phyloP scores from a whole-genome alignment of 2,113 vertebrate species.

The Gobio gobio region DNA sequence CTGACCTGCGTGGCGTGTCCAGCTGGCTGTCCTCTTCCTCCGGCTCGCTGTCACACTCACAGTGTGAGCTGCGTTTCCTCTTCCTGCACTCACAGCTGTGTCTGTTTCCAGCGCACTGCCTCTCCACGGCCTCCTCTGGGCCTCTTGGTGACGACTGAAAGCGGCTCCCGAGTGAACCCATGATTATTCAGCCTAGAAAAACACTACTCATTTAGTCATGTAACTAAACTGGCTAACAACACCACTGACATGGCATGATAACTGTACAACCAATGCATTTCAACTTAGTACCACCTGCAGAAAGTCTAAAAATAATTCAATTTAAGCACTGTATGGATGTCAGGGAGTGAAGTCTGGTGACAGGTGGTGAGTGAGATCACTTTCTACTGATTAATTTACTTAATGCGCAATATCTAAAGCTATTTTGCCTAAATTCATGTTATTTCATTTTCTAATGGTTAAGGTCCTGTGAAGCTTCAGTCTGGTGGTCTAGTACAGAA shows the following conservation, averaged over 20 bases:
- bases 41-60: slow-evolving; percentile 76
- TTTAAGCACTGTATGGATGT: not conserved
- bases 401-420: not conserved
- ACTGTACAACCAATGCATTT: not conserved
- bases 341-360: not conserved
- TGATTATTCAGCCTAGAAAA: slow-evolving; percentile 52
- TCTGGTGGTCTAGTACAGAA: not conserved
- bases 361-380: not conserved
- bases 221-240: not conserved
- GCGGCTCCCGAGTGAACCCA: slow-evolving; percentile 77
- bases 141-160: slow-evolving; percentile 69
- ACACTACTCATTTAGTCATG: not conserved
- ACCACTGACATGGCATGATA: not conserved
- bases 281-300: not conserved
- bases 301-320: not conserved
- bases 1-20: slow-evolving; percentile 80
- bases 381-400: not conserved
- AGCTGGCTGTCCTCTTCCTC: slow-evolving; percentile 78
- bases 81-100: slow-evolving; percentile 79
- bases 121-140: slow-evolving; percentile 65
- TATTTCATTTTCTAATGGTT: not conserved
- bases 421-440: not conserved
- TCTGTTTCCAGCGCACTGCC: slow-evolving; percentile 58
- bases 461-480: not conserved
- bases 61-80: slow-evolving; percentile 76